These are phyloP conservation scores for Drosophila anomelani DNA, from an alignment of 2,888 invertebrate genomes.

Conservation along the genomic window DNA sequence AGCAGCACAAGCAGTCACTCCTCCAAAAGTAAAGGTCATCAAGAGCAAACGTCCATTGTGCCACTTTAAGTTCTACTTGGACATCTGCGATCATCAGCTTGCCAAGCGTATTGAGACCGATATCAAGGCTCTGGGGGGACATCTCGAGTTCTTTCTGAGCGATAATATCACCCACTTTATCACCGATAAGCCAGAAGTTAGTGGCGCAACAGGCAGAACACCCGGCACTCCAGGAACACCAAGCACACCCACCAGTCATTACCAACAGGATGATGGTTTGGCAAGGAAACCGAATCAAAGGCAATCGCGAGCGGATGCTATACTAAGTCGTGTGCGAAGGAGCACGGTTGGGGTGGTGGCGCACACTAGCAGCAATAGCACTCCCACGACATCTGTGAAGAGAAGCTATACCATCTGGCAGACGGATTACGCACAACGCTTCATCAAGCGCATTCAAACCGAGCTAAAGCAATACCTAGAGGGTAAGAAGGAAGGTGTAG, in stretches of 20 bases:
- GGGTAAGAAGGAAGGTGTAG: slow-evolving; percentile 55
- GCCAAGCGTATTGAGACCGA: slow-evolving; percentile 88
- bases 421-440: slow-evolving; percentile 87
- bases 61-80: slow-evolving; percentile 91
- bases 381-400: slow-evolving; percentile 40
- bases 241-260: slow-evolving; percentile 74
- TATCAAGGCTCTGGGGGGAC: slow-evolving; percentile 89
- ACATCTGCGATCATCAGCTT: slow-evolving; percentile 89
- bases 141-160: slow-evolving; percentile 82
- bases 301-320: slow-evolving; percentile 90
- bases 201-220: slow-evolving; percentile 26
- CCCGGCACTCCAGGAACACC: slow-evolving; percentile 71
- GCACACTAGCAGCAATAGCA: slow-evolving; percentile 49
- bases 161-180: slow-evolving; percentile 84
- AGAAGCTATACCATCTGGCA: slow-evolving; percentile 86
- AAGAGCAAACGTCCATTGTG: slow-evolving; percentile 87
- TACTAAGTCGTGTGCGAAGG: slow-evolving; percentile 89
- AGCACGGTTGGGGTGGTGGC: slow-evolving; percentile 25
- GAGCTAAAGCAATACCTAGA: slow-evolving; percentile 79
- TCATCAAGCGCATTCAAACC: slow-evolving; percentile 87
- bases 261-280: slow-evolving; percentile 56
- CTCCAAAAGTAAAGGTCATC: slow-evolving; percentile 82
- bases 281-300: slow-evolving; percentile 61
- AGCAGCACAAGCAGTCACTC: slow-evolving; percentile 55
- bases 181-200: slow-evolving; percentile 79